Conservation (phyloP, 2,888 invertebrate genomes). For the Pseudococcus viburni region DNA sequence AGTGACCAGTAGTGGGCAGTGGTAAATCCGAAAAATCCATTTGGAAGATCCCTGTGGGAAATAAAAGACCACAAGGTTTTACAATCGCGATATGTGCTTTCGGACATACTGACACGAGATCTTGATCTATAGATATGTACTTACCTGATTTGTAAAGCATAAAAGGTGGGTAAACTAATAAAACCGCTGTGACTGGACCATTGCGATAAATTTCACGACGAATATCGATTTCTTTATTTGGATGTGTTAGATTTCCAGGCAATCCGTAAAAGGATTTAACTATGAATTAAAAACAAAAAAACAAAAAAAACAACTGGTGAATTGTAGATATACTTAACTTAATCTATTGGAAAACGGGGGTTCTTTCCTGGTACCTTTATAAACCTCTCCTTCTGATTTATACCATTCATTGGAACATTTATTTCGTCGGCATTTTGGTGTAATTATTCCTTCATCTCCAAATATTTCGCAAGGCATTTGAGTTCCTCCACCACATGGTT, state of each 20-base stretch:
- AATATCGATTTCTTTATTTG: conserved; percentile 41
- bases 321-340: too few relatives aligned
- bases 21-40: conserved; percentile 1
- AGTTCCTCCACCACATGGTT: conserved; percentile 47
- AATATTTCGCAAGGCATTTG: neutral
- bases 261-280: neutral
- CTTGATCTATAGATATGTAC: neutral
- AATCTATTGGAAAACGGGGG: too few relatives aligned
- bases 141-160: conserved; percentile 67
- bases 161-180: conserved; percentile 67
- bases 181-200: conserved; percentile 68
- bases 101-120: neutral
- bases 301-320: too few relatives aligned
- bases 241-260: neutral
- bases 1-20: conserved; percentile 61
- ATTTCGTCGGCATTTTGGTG: neutral
- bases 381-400: neutral
- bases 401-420: neutral
- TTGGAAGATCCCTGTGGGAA: conserved; percentile 66
- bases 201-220: conserved; percentile 66
- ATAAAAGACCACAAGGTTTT: neutral
- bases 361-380: neutral
- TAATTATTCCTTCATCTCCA: neutral
- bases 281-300: neutral
- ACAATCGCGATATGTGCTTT: too few relatives aligned